Evolutionary conservation across 2,888 invertebrate genomes (phyloP).

Genomic region (Merodon equestris): DNA sequence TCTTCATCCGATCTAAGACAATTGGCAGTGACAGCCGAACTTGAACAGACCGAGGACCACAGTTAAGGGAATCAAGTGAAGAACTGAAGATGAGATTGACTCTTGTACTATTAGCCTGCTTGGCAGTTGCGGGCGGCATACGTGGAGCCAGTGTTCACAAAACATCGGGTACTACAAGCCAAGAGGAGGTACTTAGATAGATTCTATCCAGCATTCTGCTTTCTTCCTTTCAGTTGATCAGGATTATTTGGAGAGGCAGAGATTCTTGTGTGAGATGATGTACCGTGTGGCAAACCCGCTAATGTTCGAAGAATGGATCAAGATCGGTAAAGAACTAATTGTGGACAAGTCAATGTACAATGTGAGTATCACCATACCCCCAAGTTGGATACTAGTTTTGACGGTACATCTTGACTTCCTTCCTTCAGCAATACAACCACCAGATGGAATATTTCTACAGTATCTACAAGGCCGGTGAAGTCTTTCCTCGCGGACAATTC

Average conservation of each 20-base stretch:
- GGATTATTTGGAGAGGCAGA: conserved; percentile 72
- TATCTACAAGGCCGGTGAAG: conserved; percentile 75
- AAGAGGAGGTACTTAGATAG: background rate
- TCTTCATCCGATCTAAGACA: conserved; percentile 7
- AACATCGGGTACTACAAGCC: conserved; percentile 20
- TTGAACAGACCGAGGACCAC: conserved; percentile 69
- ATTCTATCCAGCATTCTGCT: background rate
- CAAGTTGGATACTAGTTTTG: conserved; percentile 61
- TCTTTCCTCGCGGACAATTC: conserved; percentile 81
- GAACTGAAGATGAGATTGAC: conserved; percentile 73
- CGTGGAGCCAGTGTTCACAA: conserved; percentile 69
- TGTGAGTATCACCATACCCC: conserved; percentile 69
- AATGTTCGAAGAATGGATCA: conserved; percentile 37
- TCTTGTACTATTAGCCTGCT: conserved; percentile 73
- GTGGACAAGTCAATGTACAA: conserved; percentile 22
- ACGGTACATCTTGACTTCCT: conserved; percentile 70
- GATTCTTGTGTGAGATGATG: conserved; percentile 74
- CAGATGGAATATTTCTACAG: conserved; percentile 70
- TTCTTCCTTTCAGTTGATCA: background rate
- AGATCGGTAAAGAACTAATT: conserved; percentile 31
- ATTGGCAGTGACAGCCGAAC: conserved; percentile 39
- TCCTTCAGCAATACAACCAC: background rate
- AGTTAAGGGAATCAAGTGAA: conserved; percentile 64
- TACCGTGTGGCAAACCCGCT: conserved; percentile 69
- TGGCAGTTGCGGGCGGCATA: conserved; percentile 72